Evolutionary conservation across 35 echinoderm and acorn worm species (phyloP).

Genomic region (Holothuria glaberrima): DNA sequence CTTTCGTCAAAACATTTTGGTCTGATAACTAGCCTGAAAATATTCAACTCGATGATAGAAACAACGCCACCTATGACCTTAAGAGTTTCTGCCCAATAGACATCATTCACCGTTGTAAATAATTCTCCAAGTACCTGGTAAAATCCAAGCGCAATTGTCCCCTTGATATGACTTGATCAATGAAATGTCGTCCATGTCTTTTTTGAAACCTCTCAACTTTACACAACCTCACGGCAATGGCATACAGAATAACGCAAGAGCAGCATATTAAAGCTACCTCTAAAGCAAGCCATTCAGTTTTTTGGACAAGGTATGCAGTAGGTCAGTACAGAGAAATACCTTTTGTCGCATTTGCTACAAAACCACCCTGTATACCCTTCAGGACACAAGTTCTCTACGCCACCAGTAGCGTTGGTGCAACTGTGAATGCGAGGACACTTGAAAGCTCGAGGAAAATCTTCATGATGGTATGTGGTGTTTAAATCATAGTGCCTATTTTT

Average conservation of each 20-base stretch:
- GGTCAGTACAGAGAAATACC: slow-evolving; percentile 32
- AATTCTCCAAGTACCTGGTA: slow-evolving; percentile 57
- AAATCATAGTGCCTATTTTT: neutral
- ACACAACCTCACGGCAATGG: neutral
- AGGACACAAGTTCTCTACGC: neutral
- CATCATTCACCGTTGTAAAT: slow-evolving; percentile 28
- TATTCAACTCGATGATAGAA: neutral
- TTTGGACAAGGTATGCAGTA: slow-evolving; percentile 10
- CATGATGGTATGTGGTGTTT: slow-evolving; percentile 27
- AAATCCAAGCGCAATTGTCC: slow-evolving; percentile 48
- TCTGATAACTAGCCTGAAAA: slow-evolving; percentile 8
- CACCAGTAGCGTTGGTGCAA: neutral
- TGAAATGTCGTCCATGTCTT: slow-evolving; percentile 1
- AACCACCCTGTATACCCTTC: slow-evolving; percentile 57
- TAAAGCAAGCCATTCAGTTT: neutral
- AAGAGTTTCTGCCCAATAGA: slow-evolving; percentile 18
- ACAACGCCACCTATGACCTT: neutral
- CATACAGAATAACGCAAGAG: neutral
- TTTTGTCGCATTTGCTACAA: neutral
- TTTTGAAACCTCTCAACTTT: neutral
- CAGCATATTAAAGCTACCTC: neutral
- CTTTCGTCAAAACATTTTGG: slow-evolving; percentile 32
- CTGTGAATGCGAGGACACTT: slow-evolving; percentile 8
- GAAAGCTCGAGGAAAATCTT: neutral
- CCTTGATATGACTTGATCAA: neutral